These are phyloP conservation scores for Monopterus albus DNA, from an alignment of 2,113 vertebrate genomes.

Conservation along the genomic window DNA sequence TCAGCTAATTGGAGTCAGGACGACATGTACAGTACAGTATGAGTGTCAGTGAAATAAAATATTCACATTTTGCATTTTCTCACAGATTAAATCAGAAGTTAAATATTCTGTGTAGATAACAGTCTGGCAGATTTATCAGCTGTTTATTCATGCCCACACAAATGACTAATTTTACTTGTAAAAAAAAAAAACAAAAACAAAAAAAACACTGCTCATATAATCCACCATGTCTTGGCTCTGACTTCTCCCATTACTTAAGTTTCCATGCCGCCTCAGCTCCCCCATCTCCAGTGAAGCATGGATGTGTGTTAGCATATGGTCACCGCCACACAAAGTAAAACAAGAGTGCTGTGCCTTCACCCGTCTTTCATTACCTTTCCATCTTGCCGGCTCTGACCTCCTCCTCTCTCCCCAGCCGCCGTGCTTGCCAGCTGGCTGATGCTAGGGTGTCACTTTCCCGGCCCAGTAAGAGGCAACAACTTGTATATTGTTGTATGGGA, in stretches of 20 bases:
- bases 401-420: constrained; percentile 34
- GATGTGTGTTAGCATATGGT: constrained; percentile 66
- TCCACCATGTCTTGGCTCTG: constrained; percentile 37
- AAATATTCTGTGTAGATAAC: background rate
- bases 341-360: constrained; percentile 50
- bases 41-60: constrained; percentile 35
- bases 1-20: constrained; percentile 45
- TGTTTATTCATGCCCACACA: constrained; percentile 3
- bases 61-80: constrained; percentile 23
- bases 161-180: constrained; percentile 51
- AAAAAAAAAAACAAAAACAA: constrained; percentile 53
- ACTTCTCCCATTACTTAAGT: constrained; percentile 79
- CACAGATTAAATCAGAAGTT: background rate
- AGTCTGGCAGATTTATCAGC: background rate
- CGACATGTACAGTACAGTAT: constrained; percentile 3
- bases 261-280: constrained; percentile 65
- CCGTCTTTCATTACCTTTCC: constrained; percentile 83
- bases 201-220: constrained; percentile 50
- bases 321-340: constrained; percentile 64
- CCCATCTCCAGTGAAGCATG: constrained; percentile 64
- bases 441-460: constrained; percentile 78
- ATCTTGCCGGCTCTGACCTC: constrained; percentile 71
- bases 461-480: constrained; percentile 42
- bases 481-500: constrained; percentile 53
- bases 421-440: constrained; percentile 73